Evolutionary conservation across 1,140 invertebrate genomes (phyloP), one percentile per base, ranked within the genome.

Genomic region (Oncopodura yosiiana): DNA sequence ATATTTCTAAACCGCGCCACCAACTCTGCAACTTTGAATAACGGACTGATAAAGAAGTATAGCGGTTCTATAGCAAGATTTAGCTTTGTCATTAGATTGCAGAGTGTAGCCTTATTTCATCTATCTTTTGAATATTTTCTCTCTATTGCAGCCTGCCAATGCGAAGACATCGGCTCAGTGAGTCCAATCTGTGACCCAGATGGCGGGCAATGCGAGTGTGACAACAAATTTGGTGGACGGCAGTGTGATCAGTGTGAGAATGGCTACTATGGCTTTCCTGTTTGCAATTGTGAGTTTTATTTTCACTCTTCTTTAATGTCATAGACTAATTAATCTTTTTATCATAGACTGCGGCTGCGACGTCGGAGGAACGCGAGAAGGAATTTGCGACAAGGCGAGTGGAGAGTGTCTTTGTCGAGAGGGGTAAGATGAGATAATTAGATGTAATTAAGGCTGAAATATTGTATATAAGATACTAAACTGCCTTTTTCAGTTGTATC

Each of bases 341-440:
- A 32, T 64, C 67, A 41, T 65, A 96, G 92, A 84, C 66, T 99
- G 95, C 70, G 84, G 87, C 63, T 99, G 95, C 69, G 93, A 98
- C 68, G 76, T 78, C 0, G 80, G 81, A 57, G 95, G 95, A 6
- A 93, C 92, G 0, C 73, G 82, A 56, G 73, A 79, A 1, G 86
- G 80, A 53, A 83, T 97, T 32, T 99, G 95, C 68, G 78, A 96
- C 67, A 91, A 92, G 68, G 65, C 71, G 1, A 78, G 73, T 8
- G 94, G 95, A 0, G 69, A 75, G 51, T 99, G 95, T 70, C 71
- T 94, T 8, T 99, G 95, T 68, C 89, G 88, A 66, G 78, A 82
- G 62, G 94, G 93, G n/a, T n/a, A n/a, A n/a, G n/a, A n/a, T n/a
- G n/a, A n/a, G n/a, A n/a, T n/a, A n/a, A n/a, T n/a, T n/a, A n/a